Evolutionary conservation across 2,888 invertebrate genomes (phyloP).

Genomic region (Platycheirus albimanus): DNA sequence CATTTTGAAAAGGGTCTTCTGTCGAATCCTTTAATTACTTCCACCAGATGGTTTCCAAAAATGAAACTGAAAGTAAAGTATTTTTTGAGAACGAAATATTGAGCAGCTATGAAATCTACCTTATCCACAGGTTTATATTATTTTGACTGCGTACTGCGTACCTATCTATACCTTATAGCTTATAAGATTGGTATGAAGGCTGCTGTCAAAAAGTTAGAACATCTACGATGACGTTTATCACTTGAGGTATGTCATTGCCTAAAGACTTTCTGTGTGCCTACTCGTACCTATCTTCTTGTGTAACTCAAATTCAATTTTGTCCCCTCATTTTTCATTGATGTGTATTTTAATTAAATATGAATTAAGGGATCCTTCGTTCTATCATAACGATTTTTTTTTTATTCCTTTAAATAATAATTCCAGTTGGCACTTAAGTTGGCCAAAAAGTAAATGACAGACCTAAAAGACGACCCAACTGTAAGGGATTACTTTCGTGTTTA

Average conservation of each 20-base stretch:
- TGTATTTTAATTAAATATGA: slow-evolving; percentile 62
- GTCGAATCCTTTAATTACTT: slow-evolving; percentile 40
- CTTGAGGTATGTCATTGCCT: background rate
- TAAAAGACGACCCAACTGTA: background rate
- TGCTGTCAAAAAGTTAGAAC: background rate
- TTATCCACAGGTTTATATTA: background rate
- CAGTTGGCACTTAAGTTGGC: slow-evolving; percentile 27
- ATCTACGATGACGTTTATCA: background rate
- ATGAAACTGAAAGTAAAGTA: slow-evolving; percentile 11
- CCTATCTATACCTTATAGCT: too few relatives aligned
- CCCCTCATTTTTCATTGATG: slow-evolving; percentile 23
- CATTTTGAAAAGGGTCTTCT: slow-evolving; percentile 26
- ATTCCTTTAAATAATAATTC: background rate
- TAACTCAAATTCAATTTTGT: slow-evolving; percentile 8
- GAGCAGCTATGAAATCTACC: background rate
- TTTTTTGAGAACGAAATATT: background rate
- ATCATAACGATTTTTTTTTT: slow-evolving; percentile 12
- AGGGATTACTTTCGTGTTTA: background rate
- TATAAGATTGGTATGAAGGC: background rate
- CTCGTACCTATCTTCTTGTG: too few relatives aligned
- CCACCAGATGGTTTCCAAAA: slow-evolving; percentile 28
- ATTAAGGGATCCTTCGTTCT: slow-evolving; percentile 21
- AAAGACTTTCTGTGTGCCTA: too few relatives aligned
- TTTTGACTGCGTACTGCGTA: too few relatives aligned
- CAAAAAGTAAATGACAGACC: slow-evolving; percentile 20